Evolutionary conservation across 2,113 vertebrate species (phyloP), one percentile per base, ranked within the genome.

Genomic region (Rhinoderma darwinii): DNA sequence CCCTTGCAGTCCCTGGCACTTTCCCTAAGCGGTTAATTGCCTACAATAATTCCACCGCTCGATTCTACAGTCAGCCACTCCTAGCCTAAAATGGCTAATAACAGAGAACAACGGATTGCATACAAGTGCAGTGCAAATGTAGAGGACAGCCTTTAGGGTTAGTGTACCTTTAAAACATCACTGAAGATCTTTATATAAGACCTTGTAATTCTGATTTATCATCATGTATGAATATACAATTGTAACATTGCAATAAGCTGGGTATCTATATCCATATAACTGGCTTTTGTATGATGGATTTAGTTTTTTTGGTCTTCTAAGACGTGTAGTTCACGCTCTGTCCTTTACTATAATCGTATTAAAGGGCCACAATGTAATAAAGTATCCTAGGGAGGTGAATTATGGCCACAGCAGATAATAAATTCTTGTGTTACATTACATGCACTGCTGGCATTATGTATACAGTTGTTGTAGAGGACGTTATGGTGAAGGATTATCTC

Each of bases 401-500:
- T 68, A 68, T 68, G 43, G 35, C 37, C 30, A 14, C n/a, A 20
- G 41, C 43, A 47, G 56, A 80, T 59, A 80, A 54, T 50, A 78
- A 78, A 78, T 51, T 37, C 30, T 35, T 56, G 9, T 59, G 78
- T 43, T 30, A 43, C 39, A 63, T 61, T 81, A 15, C 72, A 47
- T 37, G 44, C 9, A 6, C 81, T 32, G 15, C 61, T 10, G 12
- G 89, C 63, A 74, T 72, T 30, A 32, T 44, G 50, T 76, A 59
- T 76, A 18, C 35, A 84, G 73, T 76, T 84, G 54, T 76, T 56
- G 50, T 27, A 80, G 77, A 81, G 54, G 54, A 81, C 78, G 17
- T 76, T 61, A 84, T 70, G 37, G 83, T 4, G 37, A 27, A 76
- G 70, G 54, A 84, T 77, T 76, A 84, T 74, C 39, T 84, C 39